Conservation (phyloP, 2,888 invertebrate genomes). For the Caenorhabditis macrosperma region DNA sequence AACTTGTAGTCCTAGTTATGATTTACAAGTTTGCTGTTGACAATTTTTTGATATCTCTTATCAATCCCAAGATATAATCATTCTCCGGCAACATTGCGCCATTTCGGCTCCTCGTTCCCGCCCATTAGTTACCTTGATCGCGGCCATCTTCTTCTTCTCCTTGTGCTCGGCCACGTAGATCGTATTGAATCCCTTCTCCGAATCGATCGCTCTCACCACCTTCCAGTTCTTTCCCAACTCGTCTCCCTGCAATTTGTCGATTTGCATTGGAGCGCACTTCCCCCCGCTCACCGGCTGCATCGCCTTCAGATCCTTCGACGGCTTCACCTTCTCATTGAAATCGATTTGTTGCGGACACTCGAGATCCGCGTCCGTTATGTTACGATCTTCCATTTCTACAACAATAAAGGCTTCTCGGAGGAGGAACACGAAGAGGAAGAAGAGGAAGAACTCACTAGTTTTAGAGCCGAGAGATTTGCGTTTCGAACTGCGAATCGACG, state of each 20-base stretch:
- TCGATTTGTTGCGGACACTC: slow-evolving; percentile 51
- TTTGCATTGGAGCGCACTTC: too few species aligned
- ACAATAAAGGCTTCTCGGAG: not conserved
- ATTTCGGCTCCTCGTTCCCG: not conserved
- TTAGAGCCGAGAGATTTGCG: slow-evolving; percentile 37
- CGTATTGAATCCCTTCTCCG: slow-evolving; percentile 64
- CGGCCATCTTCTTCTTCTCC: slow-evolving; percentile 49
- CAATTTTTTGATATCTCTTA: too few species aligned
- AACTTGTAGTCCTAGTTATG: too few species aligned
- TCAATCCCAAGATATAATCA: too few species aligned
- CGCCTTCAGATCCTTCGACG: slow-evolving; percentile 39
- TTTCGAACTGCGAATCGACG: slow-evolving; percentile 15
- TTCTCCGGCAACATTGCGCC: too few species aligned
- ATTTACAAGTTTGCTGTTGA: too few species aligned
- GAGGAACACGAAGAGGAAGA: too few species aligned
- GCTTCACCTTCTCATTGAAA: slow-evolving; percentile 33
- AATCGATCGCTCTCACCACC: slow-evolving; percentile 56
- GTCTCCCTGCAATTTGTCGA: slow-evolving; percentile 37
- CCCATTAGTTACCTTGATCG: slow-evolving; percentile 38
- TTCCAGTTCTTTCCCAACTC: slow-evolving; percentile 63
- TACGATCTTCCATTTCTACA: slow-evolving; percentile 57
- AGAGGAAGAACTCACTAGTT: too few species aligned
- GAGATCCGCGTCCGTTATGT: slow-evolving; percentile 64
- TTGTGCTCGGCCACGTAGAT: slow-evolving; percentile 63
- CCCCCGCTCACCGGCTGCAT: too few species aligned